Conservation (phyloP, 2,113 vertebrate genomes). For the Cyanistes caeruleus region DNA sequence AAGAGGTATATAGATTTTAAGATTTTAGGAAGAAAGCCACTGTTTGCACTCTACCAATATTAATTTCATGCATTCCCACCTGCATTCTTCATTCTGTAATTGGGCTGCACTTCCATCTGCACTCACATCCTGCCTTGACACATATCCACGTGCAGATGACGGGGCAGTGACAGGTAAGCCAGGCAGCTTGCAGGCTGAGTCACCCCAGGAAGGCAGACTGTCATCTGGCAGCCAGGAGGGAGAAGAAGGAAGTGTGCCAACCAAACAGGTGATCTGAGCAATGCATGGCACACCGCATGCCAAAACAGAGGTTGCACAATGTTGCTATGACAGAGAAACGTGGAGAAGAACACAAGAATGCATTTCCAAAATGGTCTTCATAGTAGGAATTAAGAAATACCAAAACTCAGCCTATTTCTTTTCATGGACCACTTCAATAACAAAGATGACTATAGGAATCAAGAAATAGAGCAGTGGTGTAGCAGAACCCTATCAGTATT, state of each 20-base stretch:
- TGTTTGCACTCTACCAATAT: neutral
- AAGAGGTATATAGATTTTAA: neutral
- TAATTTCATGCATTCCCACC: neutral
- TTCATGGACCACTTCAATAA: neutral
- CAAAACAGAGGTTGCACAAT: neutral
- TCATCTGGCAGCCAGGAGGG: neutral
- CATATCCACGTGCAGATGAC: neutral
- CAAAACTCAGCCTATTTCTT: neutral
- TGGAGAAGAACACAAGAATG: neutral
- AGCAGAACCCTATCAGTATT: neutral
- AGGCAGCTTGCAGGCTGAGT: constrained; percentile 10
- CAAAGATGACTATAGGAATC: neutral
- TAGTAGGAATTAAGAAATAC: neutral
- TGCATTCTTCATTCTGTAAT: neutral
- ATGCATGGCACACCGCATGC: neutral
- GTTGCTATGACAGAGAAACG: neutral
- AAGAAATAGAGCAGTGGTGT: neutral
- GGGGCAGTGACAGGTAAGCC: neutral
- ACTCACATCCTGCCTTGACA: constrained; percentile 27
- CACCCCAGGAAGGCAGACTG: neutral
- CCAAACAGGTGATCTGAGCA: constrained; percentile 19
- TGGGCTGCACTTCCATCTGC: neutral
- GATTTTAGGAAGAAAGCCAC: neutral
- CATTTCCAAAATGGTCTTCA: neutral
- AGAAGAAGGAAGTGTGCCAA: constrained; percentile 20